Base-by-base conservation (phyloP, 2,797 vertebrate species). In the Hozukius guyotensis region DNA sequence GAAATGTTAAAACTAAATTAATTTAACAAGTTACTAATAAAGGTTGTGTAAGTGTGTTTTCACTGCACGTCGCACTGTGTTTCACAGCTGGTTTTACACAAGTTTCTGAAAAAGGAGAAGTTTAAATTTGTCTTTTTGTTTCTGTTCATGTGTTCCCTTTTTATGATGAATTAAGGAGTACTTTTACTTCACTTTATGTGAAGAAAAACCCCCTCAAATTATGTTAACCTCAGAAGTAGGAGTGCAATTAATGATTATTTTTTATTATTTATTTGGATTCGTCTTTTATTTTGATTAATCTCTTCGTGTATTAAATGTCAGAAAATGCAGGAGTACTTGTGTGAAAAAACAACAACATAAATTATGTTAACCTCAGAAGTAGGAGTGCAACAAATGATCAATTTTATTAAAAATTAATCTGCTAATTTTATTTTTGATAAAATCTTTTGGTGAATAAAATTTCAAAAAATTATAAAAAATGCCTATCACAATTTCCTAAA, bases 11-110 rank as follows among this genome's bases (percentile, higher is more conserved):
- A 82, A 27, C 14, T 81, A 71, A 75, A 53, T 61, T 72, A 61
- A 85, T 84, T 46, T 62, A 86, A 76, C 12, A 34, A 6, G 53
- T 31, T 67, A 69, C n/a, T n/a, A 52, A 80, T 75, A 42, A 78
- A 59, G 1, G 14, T 12, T 14, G 2, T 7, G 9, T 64, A 0
- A 2, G 7, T n/a, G 29, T 27, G 9, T 42, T 31, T 69, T 18
- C 12, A 14, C 46, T 69, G 62, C 10, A 5, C 5, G 16, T 12
- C 2, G 1, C 13, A 53, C 4, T 16, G n/a, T 27, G 34, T 57
- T 74, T 63, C 59, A 68, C 55, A 62, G 18, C 34, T 78, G 61
- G 1, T 74, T 11, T 73, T 65, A 16, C 6, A 5, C 8, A 31
- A n/a, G 1, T 34, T 32, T 0, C 9, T 5, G 4, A 53, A 34